Percentiles rank a stretch among this genome's conserved stretches.
phyloP scores from a whole-genome alignment of 2,888 invertebrate genomes.

The Cordilura impudica region DNA sequence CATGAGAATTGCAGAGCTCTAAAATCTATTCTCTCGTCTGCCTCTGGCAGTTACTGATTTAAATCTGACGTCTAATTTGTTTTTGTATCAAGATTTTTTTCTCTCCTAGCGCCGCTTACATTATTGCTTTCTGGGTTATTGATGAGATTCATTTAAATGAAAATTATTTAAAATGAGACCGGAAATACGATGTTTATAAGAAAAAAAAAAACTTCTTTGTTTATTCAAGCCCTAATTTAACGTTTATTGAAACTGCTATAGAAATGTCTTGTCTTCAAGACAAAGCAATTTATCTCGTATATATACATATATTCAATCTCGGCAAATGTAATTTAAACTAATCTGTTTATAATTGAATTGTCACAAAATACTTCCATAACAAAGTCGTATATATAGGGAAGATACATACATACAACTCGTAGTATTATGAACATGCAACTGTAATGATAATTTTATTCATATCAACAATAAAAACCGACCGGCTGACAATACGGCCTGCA shows the following conservation, averaged over 20 bases:
- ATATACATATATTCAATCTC: conserved; percentile 14
- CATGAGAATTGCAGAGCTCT: too few species aligned
- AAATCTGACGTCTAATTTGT: too few species aligned
- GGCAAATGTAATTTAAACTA: conserved; percentile 55
- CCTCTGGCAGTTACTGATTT: too few species aligned
- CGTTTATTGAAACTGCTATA: conserved; percentile 33
- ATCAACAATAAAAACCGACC: not conserved
- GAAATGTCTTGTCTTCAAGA: conserved; percentile 12
- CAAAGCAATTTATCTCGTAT: conserved; percentile 19
- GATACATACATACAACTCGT: not conserved
- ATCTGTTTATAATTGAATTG: conserved; percentile 59
- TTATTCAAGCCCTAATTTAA: conserved; percentile 15
- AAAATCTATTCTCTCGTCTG: too few species aligned
- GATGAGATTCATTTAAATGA: not conserved
- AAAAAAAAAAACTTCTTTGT: conserved; percentile 21
- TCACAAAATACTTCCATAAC: conserved; percentile 49
- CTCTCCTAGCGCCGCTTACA: too few species aligned
- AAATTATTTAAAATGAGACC: conserved; percentile 32
- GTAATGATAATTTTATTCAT: conserved; percentile 29
- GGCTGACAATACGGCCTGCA: conserved; percentile 9
- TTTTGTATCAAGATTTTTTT: too few species aligned
- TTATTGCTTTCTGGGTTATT: conserved; percentile 19
- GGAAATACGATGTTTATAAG: conserved; percentile 39
- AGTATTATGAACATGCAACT: conserved; percentile 5
- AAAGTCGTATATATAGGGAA: conserved; percentile 17